These are phyloP conservation scores for Acanthurus tractus DNA, from an alignment of 2,797 vertebrate species.

Conservation along the genomic window DNA sequence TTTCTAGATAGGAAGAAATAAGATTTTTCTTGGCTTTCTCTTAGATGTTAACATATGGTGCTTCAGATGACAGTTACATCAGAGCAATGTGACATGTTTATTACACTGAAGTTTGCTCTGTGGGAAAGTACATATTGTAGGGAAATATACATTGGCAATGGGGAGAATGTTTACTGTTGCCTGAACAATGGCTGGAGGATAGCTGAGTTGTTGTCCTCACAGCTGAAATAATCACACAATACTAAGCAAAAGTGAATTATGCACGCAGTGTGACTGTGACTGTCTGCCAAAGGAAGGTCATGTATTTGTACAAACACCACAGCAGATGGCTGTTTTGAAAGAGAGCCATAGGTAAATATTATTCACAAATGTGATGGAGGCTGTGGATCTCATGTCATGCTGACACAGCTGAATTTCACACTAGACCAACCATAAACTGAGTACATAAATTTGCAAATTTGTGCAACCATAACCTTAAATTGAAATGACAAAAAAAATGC, in stretches of 20 bases:
- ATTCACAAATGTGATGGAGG: constrained; percentile 31
- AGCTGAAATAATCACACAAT: constrained; percentile 37
- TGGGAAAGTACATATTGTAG: not conserved
- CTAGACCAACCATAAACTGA: not conserved
- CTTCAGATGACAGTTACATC: not conserved
- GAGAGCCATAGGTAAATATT: constrained; percentile 52
- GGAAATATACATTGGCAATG: not conserved
- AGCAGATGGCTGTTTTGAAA: constrained; percentile 64
- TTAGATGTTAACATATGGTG: not conserved
- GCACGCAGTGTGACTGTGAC: constrained; percentile 21
- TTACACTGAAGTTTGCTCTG: not conserved
- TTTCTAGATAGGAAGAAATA: not conserved
- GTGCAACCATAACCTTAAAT: not conserved
- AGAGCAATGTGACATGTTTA: not conserved
- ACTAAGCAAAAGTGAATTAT: constrained; percentile 47
- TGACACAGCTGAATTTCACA: constrained; percentile 33
- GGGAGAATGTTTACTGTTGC: constrained; percentile 10
- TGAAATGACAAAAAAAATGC: not conserved
- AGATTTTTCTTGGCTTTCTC: not conserved
- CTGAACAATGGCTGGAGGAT: constrained; percentile 1
- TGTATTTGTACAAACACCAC: constrained; percentile 51
- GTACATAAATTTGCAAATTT: no score
- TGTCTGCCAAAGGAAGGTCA: constrained; percentile 40
- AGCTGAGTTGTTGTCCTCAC: constrained; percentile 1
- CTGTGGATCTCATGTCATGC: constrained; percentile 30